Evolutionary conservation across 2,113 vertebrate species (phyloP).

Genomic region (Pterocles orientalis): DNA sequence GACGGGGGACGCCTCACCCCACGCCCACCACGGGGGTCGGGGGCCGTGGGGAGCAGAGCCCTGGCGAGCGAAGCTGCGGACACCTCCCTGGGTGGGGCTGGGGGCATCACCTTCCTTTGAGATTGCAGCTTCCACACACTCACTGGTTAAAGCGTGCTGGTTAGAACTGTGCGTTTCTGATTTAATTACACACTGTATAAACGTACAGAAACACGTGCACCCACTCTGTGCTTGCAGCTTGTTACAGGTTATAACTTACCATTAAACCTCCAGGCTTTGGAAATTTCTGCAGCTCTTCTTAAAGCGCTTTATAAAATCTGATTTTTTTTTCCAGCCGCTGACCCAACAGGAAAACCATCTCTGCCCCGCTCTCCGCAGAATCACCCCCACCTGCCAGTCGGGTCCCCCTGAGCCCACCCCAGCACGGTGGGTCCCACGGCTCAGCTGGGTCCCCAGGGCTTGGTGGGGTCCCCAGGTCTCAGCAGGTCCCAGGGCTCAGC

Average conservation of each 20-base stretch:
- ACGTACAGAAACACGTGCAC: accelerated
- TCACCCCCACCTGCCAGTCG: accelerated
- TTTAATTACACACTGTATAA: background rate
- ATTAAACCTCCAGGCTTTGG: too few species aligned
- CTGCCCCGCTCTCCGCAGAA: accelerated
- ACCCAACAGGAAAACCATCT: accelerated
- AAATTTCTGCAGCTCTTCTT: background rate
- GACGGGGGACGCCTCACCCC: background rate
- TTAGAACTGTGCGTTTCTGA: background rate
- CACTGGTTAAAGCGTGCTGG: background rate
- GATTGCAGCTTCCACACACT: background rate
- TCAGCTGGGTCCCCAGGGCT: too few species aligned
- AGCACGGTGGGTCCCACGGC: background rate
- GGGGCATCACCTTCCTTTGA: background rate
- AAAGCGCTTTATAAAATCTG: accelerated
- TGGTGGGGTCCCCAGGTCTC: too few species aligned
- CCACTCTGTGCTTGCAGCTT: background rate
- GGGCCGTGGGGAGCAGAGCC: accelerated
- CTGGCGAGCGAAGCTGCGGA: accelerated
- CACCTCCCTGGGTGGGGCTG: background rate
- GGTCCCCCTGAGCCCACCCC: background rate
- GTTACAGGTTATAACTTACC: background rate
- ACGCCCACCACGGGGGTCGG: accelerated
- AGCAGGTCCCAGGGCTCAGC: too few species aligned
- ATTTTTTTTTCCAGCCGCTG: background rate